Conservation (phyloP, 2,113 vertebrate genomes). For the Brachyistius frenatus region DNA sequence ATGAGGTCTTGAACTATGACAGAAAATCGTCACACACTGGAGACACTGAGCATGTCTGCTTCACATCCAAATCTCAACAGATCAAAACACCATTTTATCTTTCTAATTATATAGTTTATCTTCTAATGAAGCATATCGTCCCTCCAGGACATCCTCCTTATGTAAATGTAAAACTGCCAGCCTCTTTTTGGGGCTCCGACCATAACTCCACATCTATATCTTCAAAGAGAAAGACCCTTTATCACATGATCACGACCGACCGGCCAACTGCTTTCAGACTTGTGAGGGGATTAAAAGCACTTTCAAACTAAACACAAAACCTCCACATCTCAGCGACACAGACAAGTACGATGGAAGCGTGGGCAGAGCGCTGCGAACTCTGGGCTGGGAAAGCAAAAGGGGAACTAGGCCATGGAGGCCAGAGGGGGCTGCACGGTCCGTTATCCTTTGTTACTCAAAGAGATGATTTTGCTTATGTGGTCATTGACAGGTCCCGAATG, state of each 20-base stretch:
- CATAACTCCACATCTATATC: conserved; percentile 65
- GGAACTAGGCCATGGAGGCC: conserved; percentile 68
- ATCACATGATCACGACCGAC: conserved; percentile 84
- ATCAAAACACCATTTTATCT: conserved; percentile 35
- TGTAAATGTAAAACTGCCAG: not conserved
- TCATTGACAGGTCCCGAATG: conserved; percentile 42
- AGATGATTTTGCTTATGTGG: conserved; percentile 60
- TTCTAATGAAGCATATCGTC: conserved; percentile 13
- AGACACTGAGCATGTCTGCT: conserved; percentile 12
- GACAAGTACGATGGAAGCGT: conserved; percentile 74
- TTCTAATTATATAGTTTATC: conserved; percentile 26
- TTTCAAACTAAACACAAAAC: conserved; percentile 86
- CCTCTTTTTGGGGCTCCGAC: conserved; percentile 19
- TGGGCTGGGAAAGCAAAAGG: conserved; percentile 58
- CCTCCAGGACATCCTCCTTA: conserved; percentile 21
- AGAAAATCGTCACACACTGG: not conserved
- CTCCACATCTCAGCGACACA: conserved; percentile 73
- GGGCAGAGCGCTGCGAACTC: conserved; percentile 60
- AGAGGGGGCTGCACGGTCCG: conserved; percentile 50
- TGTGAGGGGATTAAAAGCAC: conserved; percentile 87
- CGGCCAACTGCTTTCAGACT: conserved; percentile 83
- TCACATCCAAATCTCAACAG: conserved; percentile 5
- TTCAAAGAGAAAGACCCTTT: conserved; percentile 69
- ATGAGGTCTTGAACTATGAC: conserved; percentile 24
- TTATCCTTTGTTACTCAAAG: conserved; percentile 45